These are phyloP conservation scores for Tetraodon nigroviridis DNA, from an alignment of 2,113 vertebrate species.

Conservation along the genomic window DNA sequence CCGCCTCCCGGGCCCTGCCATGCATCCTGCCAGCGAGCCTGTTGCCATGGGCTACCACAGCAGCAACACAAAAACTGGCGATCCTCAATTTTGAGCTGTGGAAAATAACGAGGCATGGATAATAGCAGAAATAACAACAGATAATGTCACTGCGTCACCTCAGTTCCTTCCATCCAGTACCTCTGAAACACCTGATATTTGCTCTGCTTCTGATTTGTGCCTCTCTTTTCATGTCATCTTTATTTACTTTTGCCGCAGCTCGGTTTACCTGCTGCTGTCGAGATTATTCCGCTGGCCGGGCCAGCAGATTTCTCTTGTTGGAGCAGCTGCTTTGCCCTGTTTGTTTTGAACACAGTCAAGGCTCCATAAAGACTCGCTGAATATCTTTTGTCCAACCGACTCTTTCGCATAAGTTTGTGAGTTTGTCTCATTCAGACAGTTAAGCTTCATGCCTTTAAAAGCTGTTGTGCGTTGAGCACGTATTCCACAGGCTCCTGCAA, in stretches of 20 bases:
- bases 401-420: slow-evolving; percentile 6
- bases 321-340: slow-evolving; percentile 63
- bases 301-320: slow-evolving; percentile 57
- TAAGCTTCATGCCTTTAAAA: slow-evolving; percentile 29
- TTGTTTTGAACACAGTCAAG: slow-evolving; percentile 48
- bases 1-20: slow-evolving; percentile 51
- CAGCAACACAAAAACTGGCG: slow-evolving; percentile 39
- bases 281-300: slow-evolving; percentile 40
- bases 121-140: slow-evolving; percentile 64
- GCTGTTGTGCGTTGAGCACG: slow-evolving; percentile 45
- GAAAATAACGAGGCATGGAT: slow-evolving; percentile 52
- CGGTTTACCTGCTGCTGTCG: slow-evolving; percentile 60
- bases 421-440: slow-evolving; percentile 28
- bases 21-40: slow-evolving; percentile 74
- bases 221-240: slow-evolving; percentile 54
- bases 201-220: slow-evolving; percentile 64
- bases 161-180: slow-evolving; percentile 46
- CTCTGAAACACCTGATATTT: slow-evolving; percentile 66
- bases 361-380: slow-evolving; percentile 56
- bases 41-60: slow-evolving; percentile 71
- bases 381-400: slow-evolving; percentile 48
- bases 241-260: slow-evolving; percentile 57
- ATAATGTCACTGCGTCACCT: slow-evolving; percentile 56
- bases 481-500: slow-evolving; percentile 60
- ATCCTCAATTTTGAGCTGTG: slow-evolving; percentile 1